Base-by-base conservation (phyloP, 2,797 vertebrate genomes). In the Lithobates sylvaticus region DNA sequence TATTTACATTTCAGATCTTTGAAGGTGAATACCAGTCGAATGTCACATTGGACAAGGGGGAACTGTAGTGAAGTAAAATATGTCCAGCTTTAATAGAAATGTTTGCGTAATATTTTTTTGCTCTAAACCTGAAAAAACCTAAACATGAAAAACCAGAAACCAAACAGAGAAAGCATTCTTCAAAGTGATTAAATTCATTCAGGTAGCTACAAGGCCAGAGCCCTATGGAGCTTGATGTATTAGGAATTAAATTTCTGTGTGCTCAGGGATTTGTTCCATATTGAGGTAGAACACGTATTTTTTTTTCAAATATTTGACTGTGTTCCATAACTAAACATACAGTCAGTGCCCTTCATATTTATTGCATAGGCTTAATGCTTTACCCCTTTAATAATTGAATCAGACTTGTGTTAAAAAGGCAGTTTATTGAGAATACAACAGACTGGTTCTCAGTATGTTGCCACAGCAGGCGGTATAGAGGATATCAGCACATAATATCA, bases 381-480 rank as follows among this genome's bases (percentile, higher is more conserved):
- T 54, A 70, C 72, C 6, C n/a, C 32, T 70, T 15, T 23, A 83
- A 83, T 78, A 42, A 86, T 10, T 16, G 21, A 78, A 69, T 81
- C 84, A 73, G 54, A 47, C 69, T 67, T 68, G 80, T 83, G 80
- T 86, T 83, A 86, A 83, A 86, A 86, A 83, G 85, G 80, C 85
- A 86, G 74, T 86, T 83, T 86, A 86, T 86, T 86, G 42, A 78
- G 80, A 50, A 86, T 78, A 83, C 67, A 82, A 72, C 85, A 86
- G 73, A 83, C 80, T 78, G 85, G 54, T 58, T 78, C 78, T 72
- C 72, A 72, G 85, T 72, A 83, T 73, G 74, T 78, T 86, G 75
- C 68, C 75, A 83, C 74, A 73, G 74, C 79, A 81, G 84, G 78
- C 27, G 42, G 64, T 81, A 54, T 72, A 78, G 80, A 78, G 74